Conservation (phyloP, 2,113 vertebrate species). For the Colius striatus region DNA sequence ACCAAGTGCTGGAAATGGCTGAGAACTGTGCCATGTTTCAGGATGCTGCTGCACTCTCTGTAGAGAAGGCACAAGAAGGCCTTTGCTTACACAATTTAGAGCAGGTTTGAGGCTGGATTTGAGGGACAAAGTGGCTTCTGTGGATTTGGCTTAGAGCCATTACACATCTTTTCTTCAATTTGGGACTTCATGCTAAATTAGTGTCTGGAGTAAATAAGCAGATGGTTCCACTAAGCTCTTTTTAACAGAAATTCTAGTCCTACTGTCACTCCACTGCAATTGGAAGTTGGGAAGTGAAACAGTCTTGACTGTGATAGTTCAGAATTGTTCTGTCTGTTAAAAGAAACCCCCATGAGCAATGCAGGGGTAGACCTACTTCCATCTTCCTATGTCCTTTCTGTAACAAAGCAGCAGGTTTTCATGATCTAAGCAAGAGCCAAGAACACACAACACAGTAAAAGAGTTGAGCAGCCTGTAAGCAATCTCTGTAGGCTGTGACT, state of each 20-base stretch:
- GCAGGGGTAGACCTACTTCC: no score
- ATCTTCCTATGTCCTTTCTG: accelerated
- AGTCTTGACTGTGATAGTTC: background rate
- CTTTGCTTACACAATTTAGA: background rate
- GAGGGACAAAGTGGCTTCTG: background rate
- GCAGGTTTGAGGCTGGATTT: background rate
- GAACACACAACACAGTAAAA: accelerated
- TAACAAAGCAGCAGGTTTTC: background rate
- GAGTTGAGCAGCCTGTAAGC: background rate
- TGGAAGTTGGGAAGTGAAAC: background rate
- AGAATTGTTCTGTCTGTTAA: background rate
- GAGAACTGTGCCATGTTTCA: background rate
- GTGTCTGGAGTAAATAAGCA: background rate
- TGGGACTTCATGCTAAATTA: background rate
- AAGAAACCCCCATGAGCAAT: background rate
- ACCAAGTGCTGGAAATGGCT: background rate
- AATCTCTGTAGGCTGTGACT: background rate
- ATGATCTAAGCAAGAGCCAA: background rate
- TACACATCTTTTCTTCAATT: background rate
- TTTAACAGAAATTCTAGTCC: background rate
- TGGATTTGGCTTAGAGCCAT: background rate
- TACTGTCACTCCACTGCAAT: background rate
- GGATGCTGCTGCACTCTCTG: background rate
- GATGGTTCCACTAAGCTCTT: background rate
- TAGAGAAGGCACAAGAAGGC: background rate